Percentiles rank a stretch among this genome's conserved stretches.
phyloP scores from a whole-genome alignment of 2,113 vertebrate genomes.

The Salminus brasiliensis region DNA sequence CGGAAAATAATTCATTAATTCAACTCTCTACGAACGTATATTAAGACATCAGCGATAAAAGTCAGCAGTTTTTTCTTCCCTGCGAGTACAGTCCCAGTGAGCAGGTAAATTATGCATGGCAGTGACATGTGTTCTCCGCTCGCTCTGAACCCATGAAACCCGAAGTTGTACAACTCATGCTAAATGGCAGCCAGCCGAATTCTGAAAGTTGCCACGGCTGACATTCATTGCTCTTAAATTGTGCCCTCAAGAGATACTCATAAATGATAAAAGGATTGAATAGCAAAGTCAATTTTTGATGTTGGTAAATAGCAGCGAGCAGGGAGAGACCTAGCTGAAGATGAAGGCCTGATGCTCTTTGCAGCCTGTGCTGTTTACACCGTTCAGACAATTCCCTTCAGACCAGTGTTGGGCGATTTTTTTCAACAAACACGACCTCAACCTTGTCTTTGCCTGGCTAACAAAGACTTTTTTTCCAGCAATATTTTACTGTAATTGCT shows the following conservation, averaged over 20 bases:
- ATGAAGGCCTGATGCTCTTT: not conserved
- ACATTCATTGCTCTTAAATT: not conserved
- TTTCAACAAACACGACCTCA: not conserved
- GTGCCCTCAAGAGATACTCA: not conserved
- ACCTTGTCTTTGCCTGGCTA: not conserved
- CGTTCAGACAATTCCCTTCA: not conserved
- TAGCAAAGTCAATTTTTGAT: not conserved
- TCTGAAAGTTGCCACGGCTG: not conserved
- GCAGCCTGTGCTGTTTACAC: not conserved
- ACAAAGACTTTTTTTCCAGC: not conserved
- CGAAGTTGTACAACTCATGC: too few species aligned
- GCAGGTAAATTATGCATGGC: not conserved
- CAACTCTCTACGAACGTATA: not conserved
- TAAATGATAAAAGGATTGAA: constrained; percentile 6
- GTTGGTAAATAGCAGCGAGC: not conserved
- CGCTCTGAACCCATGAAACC: not conserved
- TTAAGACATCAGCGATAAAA: not conserved
- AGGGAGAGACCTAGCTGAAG: too few species aligned
- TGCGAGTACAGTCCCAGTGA: not conserved
- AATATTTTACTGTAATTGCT: too few species aligned
- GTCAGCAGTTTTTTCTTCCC: not conserved
- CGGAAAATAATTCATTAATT: not conserved
- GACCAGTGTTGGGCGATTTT: not conserved
- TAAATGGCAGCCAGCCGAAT: not conserved
- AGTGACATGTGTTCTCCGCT: not conserved